These are phyloP conservation scores for Perdix hodgsoniae DNA, from an alignment of 2,797 vertebrate genomes.

Conservation along the genomic window DNA sequence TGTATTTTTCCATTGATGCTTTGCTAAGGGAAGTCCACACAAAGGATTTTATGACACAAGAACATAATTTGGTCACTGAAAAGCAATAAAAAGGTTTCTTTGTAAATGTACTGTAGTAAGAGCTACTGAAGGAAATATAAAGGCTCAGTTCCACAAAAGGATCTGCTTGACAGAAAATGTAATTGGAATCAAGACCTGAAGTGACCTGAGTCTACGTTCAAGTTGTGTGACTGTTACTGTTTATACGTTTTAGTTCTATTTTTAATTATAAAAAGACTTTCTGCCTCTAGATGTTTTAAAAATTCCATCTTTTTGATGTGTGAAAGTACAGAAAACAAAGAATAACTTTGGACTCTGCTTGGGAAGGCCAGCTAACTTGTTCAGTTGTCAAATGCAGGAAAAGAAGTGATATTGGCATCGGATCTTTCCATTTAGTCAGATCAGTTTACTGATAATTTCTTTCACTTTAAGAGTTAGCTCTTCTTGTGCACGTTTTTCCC, in stretches of 20 bases:
- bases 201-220: not conserved
- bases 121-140: conserved; percentile 3
- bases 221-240: not conserved
- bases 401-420: not conserved
- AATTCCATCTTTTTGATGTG: conserved; percentile 5
- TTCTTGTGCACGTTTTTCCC: not conserved
- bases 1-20: not conserved
- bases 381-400: not conserved
- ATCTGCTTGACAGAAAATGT: conserved; percentile 45
- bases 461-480: not conserved
- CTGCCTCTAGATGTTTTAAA: not conserved
- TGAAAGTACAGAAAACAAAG: not conserved
- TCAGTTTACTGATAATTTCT: not conserved
- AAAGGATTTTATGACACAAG: conserved; percentile 25
- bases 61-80: conserved; percentile 31
- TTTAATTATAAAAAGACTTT: conserved; percentile 48
- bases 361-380: not conserved
- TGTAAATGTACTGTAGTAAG: not conserved
- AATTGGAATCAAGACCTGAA: conserved; percentile 53
- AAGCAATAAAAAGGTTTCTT: conserved; percentile 41
- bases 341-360: not conserved
- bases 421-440: not conserved
- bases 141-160: not conserved
- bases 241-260: not conserved
- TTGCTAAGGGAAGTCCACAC: not conserved